phyloP scores from a whole-genome alignment of 2,888 invertebrate species.

The Conomelus anceps region DNA sequence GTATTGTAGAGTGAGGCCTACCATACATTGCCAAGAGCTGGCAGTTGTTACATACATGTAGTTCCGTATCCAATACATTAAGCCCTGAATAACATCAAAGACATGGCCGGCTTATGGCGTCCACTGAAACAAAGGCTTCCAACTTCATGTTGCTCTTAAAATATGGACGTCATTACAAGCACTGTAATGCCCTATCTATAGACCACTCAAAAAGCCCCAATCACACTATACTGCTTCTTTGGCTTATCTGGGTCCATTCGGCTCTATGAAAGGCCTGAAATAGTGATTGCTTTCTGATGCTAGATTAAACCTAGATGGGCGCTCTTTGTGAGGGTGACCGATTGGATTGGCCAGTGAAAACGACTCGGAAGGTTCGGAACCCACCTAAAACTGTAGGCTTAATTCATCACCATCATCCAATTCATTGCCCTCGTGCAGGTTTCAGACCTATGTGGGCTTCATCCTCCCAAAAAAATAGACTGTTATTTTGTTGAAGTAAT shows the following conservation, averaged over 20 bases:
- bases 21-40: no score
- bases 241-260: background rate
- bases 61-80: background rate
- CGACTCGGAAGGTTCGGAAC: no score
- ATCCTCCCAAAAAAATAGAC: no score
- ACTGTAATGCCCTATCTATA: background rate
- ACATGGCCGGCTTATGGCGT: background rate
- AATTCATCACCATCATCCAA: no score
- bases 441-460: no score
- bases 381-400: no score
- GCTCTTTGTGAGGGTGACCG: no score
- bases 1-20: background rate
- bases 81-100: background rate
- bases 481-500: no score
- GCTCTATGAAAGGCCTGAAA: background rate
- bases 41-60: background rate
- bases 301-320: no score
- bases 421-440: no score
- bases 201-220: background rate
- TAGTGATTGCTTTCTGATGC: background rate
- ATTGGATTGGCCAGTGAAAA: no score
- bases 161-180: background rate
- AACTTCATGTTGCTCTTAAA: background rate
- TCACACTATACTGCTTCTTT: no score
- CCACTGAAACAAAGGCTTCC: background rate